A percentile compares a stretch with the other conserved stretches of the same genome.
phyloP scores from a whole-genome alignment of 2,888 invertebrate species.

The Electrophaes corylata region DNA sequence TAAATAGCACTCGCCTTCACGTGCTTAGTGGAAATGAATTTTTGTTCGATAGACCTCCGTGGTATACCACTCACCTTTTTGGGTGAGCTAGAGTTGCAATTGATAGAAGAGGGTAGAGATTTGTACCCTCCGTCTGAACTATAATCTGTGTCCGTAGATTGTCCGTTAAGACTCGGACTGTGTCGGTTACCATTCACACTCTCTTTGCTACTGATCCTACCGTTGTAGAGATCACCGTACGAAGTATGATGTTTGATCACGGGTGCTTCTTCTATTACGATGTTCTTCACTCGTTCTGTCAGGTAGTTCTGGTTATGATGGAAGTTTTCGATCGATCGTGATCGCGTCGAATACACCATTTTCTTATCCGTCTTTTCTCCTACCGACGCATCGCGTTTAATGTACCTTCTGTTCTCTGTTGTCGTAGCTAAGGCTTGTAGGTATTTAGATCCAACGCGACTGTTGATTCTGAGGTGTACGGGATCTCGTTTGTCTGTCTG shows the following conservation, averaged over 20 bases:
- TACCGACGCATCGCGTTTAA: conserved; percentile 72
- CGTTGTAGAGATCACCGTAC: conserved; percentile 76
- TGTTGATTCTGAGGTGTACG: conserved; percentile 70
- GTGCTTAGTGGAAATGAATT: conserved; percentile 73
- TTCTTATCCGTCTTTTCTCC: conserved; percentile 67
- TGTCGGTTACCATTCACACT: conserved; percentile 73
- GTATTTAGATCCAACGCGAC: conserved; percentile 78
- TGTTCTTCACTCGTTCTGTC: conserved; percentile 59
- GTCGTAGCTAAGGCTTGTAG: conserved; percentile 75
- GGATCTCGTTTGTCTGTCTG: conserved; percentile 60
- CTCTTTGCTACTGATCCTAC: conserved; percentile 73
- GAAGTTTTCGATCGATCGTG: conserved; percentile 81
- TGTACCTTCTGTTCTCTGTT: conserved; percentile 62
- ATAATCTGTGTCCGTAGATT: conserved; percentile 80
- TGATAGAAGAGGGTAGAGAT: conserved; percentile 79
- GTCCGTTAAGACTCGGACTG: conserved; percentile 73
- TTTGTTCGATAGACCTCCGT: conserved; percentile 75
- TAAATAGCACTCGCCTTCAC: conserved; percentile 77
- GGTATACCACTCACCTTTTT: conserved; percentile 80
- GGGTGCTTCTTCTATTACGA: conserved; percentile 66
- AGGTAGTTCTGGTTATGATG: conserved; percentile 58
- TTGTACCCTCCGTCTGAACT: conserved; percentile 82
- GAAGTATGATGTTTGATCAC: conserved; percentile 77
- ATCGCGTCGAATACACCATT: conserved; percentile 66
- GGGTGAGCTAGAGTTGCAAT: conserved; percentile 66